Conservation (phyloP, 2,113 vertebrate genomes). For the Anas platyrhynchos region DNA sequence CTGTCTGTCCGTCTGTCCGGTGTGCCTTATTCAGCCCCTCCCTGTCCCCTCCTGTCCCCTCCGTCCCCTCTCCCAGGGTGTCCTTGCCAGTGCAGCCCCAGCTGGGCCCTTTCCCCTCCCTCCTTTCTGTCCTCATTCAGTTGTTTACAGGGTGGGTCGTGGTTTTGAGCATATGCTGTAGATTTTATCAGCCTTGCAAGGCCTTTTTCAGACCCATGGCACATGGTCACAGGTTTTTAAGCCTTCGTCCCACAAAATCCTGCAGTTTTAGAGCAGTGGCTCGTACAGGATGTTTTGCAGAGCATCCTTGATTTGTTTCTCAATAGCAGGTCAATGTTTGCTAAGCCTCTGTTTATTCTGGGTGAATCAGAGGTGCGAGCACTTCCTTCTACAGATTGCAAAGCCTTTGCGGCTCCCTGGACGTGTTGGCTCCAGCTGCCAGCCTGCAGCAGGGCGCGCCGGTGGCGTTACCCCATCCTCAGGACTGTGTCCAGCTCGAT, state of each 20-base stretch:
- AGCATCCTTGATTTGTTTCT: conserved; percentile 9
- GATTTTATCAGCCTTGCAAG: neutral
- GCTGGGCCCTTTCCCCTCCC: neutral
- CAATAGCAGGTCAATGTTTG: neutral
- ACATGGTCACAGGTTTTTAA: fast-evolving
- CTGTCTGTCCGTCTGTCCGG: neutral
- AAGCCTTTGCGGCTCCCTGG: neutral
- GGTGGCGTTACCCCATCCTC: fast-evolving
- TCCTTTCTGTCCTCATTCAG: neutral
- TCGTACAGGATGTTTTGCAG: fast-evolving
- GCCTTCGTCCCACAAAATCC: neutral
- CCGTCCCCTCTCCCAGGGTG: fast-evolving
- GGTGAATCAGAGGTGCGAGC: neutral
- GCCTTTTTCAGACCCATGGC: neutral
- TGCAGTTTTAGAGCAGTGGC: neutral
- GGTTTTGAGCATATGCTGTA: neutral
- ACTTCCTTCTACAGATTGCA: neutral
- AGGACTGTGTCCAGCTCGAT: neutral
- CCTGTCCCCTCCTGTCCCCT: neutral
- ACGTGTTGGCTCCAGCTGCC: neutral
- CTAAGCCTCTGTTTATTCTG: neutral
- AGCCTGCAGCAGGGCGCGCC: neutral
- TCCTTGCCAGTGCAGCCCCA: neutral
- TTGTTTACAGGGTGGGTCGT: fast-evolving
- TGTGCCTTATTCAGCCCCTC: conserved; percentile 64